These are phyloP conservation scores for Eolophus roseicapilla DNA, from an alignment of 2,113 vertebrate species.

Conservation along the genomic window DNA sequence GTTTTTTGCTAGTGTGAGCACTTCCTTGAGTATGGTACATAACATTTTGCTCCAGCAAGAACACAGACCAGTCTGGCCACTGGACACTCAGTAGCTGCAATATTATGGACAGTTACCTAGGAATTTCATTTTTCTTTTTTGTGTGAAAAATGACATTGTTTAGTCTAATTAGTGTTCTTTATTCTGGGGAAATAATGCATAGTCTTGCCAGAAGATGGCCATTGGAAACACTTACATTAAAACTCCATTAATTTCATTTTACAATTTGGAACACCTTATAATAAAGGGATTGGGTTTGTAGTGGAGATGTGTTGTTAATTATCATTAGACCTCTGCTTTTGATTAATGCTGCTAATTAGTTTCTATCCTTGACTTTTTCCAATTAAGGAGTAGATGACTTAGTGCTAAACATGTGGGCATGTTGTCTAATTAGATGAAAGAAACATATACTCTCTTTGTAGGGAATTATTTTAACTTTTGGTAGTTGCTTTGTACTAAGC, in stretches of 20 bases:
- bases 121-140: background rate
- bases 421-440: conserved; percentile 70
- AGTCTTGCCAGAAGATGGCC: background rate
- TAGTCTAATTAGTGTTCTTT: background rate
- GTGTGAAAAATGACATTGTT: background rate
- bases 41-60: background rate
- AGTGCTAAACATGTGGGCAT: conserved; percentile 73
- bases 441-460: conserved; percentile 31
- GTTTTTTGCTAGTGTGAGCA: background rate
- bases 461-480: conserved; percentile 61
- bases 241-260: background rate
- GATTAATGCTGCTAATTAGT: conserved; percentile 75
- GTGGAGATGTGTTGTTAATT: conserved; percentile 63
- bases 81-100: background rate
- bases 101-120: background rate
- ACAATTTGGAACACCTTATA: background rate
- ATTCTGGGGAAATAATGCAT: background rate
- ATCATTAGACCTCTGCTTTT: conserved; percentile 74
- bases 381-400: conserved; percentile 68
- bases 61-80: background rate
- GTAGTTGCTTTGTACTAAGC: background rate
- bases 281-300: conserved; percentile 26
- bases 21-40: background rate
- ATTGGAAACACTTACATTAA: background rate
- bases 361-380: conserved; percentile 74